Evolutionary conservation across 2,888 invertebrate genomes (phyloP), one percentile per base, ranked within the genome.

Genomic region (Sceliomorpha sp.): DNA sequence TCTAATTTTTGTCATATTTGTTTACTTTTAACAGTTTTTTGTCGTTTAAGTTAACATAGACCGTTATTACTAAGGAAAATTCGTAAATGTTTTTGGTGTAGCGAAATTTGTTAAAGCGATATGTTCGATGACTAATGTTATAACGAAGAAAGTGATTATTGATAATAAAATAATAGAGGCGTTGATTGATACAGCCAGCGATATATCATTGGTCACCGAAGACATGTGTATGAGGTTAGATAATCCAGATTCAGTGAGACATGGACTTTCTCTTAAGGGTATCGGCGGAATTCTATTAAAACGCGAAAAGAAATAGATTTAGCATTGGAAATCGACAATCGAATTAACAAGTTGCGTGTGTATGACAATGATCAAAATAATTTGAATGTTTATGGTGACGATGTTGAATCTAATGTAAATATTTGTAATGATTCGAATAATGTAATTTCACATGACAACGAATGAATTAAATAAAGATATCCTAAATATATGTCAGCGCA

Each of bases 61-160:
- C n/a, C n/a, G n/a, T n/a, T n/a, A n/a, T n/a, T n/a, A n/a, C n/a
- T n/a, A n/a, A n/a, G n/a, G n/a, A n/a, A n/a, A n/a, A n/a, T n/a
- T n/a, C 29, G 29, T 29, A 29, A 29, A 29, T 29, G 29, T 8
- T 29, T 29, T 29, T 29, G n/a, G 29, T 29, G 29, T 29, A 10
- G 29, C 9, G 29, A 29, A 29, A 8, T 2, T 9, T 29, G 29
- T 29, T 29, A 29, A 10, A 29, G 29, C 8, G 29, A 29, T 10
- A 8, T 29, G 29, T 8, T 8, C 29, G 9, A 9, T 10, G 29
- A 29, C 29, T 8, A 29, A 29, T 29, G n/a, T 29, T 29, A 5
- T 29, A 29, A 29, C 29, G 8, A 29, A 29, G 9, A 10, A 29
- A 5, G 29, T 29, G 2, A 29, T 9, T 9, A 8, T 29, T 2